Base-by-base conservation (phyloP, 2,113 vertebrate species). In the Austrofundulus limnaeus region DNA sequence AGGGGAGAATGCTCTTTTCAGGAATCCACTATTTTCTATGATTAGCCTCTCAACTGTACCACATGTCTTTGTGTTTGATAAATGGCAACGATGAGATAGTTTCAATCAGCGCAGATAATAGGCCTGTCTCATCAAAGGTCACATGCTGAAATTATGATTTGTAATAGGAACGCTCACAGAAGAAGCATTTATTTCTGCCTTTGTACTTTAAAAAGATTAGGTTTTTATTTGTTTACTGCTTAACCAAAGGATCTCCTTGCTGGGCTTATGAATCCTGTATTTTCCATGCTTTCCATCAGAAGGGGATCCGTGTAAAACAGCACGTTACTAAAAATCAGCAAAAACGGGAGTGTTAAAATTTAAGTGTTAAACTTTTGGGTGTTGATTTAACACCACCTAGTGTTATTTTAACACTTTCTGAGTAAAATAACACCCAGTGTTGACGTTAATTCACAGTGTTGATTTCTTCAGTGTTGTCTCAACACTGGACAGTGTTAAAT, bases 51-150 rank as follows among this genome's bases (percentile, higher is more conserved):
- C 50, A 60, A 31, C 31, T 61, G 31, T 49, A 49, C 15, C 23
- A 16, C 11, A 19, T 21, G 15, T 28, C 50, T 58, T 70, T 51
- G 10, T 70, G 20, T 75, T 78, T 82, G 73, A 82, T 62, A 12
- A 77, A 78, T 60, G 57, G 28, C 47, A 57, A 66, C 60, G 58
- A 82, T 59, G 13, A 61, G 25, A 69, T 23, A 48, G 70, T 65
- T 74, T 72, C 63, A 51, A 64, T 75, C 54, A 41, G 31, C 68
- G 54, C 24, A 63, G 52, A 75, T 81, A 55, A 79, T 61, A 75
- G 75, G 55, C 25, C 72, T 70, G 72, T 64, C 76, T 66, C 70
- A 80, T 73, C 59, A 76, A 57, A 59, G 59, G 61, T 68, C 66
- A 81, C 38, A 57, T 28, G 34, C 72, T 59, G 16, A 14, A 66